Conservation (phyloP, 1,140 invertebrate genomes). For the Scaptodrosophila lebanonensis region DNA sequence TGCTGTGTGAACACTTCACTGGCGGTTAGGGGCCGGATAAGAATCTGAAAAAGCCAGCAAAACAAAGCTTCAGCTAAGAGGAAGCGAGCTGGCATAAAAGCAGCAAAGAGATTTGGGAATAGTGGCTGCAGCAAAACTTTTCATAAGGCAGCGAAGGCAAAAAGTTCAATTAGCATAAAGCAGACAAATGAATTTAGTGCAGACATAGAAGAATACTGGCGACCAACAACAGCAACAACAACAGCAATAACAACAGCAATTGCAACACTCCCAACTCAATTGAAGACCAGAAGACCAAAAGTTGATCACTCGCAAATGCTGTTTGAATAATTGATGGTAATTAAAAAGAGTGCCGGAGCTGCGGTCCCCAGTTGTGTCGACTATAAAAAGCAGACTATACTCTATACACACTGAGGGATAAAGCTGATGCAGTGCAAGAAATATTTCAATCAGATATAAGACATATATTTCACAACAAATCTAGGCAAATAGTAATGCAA, state of each 20-base stretch:
- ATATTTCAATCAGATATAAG: no score
- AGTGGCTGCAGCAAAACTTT: conserved; percentile 5
- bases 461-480: no score
- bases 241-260: conserved; percentile 10
- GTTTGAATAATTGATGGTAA: conserved; percentile 76
- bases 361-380: no score
- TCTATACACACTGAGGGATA: no score
- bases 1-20: conserved; percentile 48
- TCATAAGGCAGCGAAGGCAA: background rate
- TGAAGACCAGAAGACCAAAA: conserved; percentile 66
- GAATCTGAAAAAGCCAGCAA: background rate
- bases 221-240: background rate
- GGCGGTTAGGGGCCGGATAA: no score
- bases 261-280: conserved; percentile 41
- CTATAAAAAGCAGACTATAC: no score
- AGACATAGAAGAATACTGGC: conserved; percentile 19
- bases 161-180: conserved; percentile 5
- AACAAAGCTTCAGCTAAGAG: background rate
- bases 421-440: no score
- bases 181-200: conserved; percentile 28
- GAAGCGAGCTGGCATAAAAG: no score
- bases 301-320: conserved; percentile 74
- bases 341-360: conserved; percentile 53
- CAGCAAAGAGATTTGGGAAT: conserved; percentile 1
- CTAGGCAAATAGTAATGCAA: no score